phyloP scores from a whole-genome alignment of 2,888 invertebrate genomes.

The Galerucella nymphaeae region DNA sequence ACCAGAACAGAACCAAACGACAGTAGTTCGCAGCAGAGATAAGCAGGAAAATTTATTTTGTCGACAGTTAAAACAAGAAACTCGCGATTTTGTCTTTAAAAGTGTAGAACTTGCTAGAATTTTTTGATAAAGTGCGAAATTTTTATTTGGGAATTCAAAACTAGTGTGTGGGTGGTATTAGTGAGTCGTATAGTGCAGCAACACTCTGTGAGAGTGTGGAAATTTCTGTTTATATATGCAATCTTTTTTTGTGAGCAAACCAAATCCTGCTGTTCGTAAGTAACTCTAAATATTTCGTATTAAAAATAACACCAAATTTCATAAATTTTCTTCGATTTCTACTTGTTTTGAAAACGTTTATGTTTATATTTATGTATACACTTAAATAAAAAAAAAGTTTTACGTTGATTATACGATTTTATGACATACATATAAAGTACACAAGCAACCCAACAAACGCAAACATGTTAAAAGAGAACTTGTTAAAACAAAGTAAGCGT shows the following conservation, averaged over 20 bases:
- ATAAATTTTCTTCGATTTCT: no score
- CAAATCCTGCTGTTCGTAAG: conserved; percentile 53
- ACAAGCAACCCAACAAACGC: no score
- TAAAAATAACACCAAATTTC: no score
- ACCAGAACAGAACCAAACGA: neutral
- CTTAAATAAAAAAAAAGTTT: no score
- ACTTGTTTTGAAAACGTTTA: no score
- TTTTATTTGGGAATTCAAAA: neutral
- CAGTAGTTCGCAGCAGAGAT: conserved; percentile 22
- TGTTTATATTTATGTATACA: no score
- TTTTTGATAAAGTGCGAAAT: neutral
- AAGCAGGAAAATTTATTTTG: conserved; percentile 29
- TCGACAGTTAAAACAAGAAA: conserved; percentile 9
- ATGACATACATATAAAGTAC: no score
- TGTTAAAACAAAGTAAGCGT: no score
- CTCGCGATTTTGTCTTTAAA: neutral
- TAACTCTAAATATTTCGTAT: conserved; percentile 29
- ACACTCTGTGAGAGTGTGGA: neutral
- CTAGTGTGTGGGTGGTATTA: neutral
- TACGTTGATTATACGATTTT: no score
- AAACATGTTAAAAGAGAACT: no score
- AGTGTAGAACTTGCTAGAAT: no score
- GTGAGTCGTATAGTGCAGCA: neutral
- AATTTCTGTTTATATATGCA: conserved; percentile 53
- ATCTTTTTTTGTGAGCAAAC: conserved; percentile 56